Evolutionary conservation across 2,888 invertebrate species (phyloP), one percentile per base, ranked within the genome.

Genomic region (Cheilosia vulpina): DNA sequence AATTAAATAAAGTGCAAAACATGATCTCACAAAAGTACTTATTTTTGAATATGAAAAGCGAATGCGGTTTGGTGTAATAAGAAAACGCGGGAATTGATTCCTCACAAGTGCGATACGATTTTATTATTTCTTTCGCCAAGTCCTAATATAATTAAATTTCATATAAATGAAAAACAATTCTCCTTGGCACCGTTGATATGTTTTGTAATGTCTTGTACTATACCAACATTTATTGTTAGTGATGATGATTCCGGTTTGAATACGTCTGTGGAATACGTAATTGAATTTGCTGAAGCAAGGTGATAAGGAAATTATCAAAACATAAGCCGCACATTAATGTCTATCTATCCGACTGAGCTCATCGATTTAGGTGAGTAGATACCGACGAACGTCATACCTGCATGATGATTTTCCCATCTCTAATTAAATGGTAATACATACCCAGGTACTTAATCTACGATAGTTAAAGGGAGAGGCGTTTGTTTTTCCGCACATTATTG

Each of bases 1-100:
- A 60, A 6, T 27, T 11, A 11, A 62, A 62, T 27, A 5, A 41
- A 41, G 52, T 69, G 68, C 45, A 53, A 55, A 62, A 68, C 68
- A 69, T 69, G 77, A 53, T 62, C 52, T 69, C 38, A 45, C 6
- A 34, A 52, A 50, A 69, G 50, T 50, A 62, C 63, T 69, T 69
- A 78, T 31, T 47, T 50, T 57, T 62, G 43, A 47, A 50, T 63
- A 78, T 63, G 63, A 69, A 78, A 27, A 78, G 41, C 63, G 41
- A 69, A 63, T 78, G 78, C 62, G 69, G 69, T 69, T 63, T 71
- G 50, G 62, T 63, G 77, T 69, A 63, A 55, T 78, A 63, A 55
- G n/a, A 21, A n/a, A 58, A 62, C 47, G 68, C 21, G 62, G 11
- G 53, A 77, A 62, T 47, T 31, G 69, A 38, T 68, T 68, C 53